These are phyloP conservation scores for Tenthredo mesomela DNA, from an alignment of 2,888 invertebrate species.

Conservation along the genomic window DNA sequence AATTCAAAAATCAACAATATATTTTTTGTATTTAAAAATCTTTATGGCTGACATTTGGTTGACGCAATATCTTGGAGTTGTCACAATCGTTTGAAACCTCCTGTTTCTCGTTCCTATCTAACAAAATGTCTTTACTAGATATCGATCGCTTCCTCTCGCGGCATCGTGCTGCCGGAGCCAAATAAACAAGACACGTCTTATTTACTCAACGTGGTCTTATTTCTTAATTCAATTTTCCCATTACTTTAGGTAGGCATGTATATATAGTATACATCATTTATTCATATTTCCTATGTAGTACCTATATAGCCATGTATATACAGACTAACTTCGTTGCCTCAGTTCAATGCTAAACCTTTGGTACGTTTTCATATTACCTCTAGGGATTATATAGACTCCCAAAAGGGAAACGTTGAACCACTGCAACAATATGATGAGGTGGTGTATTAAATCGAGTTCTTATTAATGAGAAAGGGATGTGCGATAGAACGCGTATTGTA, in stretches of 20 bases:
- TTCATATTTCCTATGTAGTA: slow-evolving; percentile 18
- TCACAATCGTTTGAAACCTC: not conserved
- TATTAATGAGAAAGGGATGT: not conserved
- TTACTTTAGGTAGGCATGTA: not conserved
- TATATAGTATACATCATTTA: not conserved
- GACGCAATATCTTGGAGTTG: not conserved
- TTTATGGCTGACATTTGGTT: not conserved
- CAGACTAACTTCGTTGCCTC: not conserved
- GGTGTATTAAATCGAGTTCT: not conserved
- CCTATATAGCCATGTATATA: slow-evolving; percentile 17
- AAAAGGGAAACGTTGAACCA: not conserved
- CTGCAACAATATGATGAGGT: not conserved
- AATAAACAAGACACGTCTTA: slow-evolving; percentile 44
- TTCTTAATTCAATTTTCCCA: slow-evolving; percentile 27
- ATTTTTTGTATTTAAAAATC: not conserved
- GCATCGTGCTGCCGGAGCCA: slow-evolving; percentile 23
- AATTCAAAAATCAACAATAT: not conserved
- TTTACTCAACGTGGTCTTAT: slow-evolving; percentile 17
- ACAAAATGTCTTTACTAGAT: slow-evolving; percentile 34
- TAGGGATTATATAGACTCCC: not conserved
- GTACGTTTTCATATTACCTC: not conserved
- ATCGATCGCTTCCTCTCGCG: slow-evolving; percentile 40
- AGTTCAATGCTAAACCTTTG: not conserved
- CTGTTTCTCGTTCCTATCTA: slow-evolving; percentile 3
- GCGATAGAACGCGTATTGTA: not conserved